Conservation (phyloP, 2,888 invertebrate genomes). For the Mythimna albipuncta region DNA sequence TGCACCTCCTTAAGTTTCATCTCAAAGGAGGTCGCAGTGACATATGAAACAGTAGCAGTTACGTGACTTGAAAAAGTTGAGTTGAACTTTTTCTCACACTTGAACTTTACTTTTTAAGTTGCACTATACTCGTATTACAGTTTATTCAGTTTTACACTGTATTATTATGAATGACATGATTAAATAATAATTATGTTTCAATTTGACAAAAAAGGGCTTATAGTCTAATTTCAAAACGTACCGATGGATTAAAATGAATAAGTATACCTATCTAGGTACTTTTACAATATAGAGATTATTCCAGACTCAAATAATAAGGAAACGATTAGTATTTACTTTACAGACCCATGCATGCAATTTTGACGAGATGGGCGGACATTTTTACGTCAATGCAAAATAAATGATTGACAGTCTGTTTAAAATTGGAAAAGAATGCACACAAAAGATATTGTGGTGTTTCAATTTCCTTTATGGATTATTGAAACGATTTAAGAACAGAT, state of each 20-base stretch:
- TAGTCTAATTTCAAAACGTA: neutral
- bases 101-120: constrained; percentile 23
- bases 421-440: constrained; percentile 69
- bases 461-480: constrained; percentile 70
- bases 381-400: constrained; percentile 74
- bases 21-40: constrained; percentile 86
- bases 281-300: constrained; percentile 1
- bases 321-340: constrained; percentile 39
- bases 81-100: constrained; percentile 21
- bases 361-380: constrained; percentile 82
- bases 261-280: neutral
- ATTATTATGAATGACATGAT: neutral
- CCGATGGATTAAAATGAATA: neutral
- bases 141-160: neutral
- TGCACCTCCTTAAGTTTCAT: constrained; percentile 85
- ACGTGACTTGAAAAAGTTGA: constrained; percentile 43
- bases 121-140: neutral
- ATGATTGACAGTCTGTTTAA: constrained; percentile 81
- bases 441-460: constrained; percentile 74
- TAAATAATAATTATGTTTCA: neutral
- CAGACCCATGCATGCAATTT: constrained; percentile 56
- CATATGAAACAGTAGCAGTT: constrained; percentile 75
- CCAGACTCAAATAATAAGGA: constrained; percentile 17
- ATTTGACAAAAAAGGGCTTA: neutral
- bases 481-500: constrained; percentile 77